phyloP scores from a whole-genome alignment of 1,140 invertebrate species.

The Pantala flavescens region DNA sequence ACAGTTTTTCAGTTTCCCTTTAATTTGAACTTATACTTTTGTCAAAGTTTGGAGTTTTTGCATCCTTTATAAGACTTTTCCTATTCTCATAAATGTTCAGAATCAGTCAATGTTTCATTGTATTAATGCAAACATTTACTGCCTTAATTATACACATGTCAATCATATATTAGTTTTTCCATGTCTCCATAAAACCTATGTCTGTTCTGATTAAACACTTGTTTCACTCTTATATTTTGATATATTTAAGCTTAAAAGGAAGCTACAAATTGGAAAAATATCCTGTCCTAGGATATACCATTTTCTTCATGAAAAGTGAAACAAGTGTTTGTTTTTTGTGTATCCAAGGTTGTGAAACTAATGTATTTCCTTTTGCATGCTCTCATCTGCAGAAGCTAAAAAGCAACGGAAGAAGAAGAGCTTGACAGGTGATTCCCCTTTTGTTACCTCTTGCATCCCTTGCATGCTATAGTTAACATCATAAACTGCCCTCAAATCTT shows the following conservation, averaged over 20 bases:
- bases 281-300: too few relatives aligned
- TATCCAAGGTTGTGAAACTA: conserved; percentile 26
- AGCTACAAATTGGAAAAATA: too few relatives aligned
- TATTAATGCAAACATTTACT: not conserved
- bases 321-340: conserved; percentile 18
- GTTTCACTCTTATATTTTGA: not conserved
- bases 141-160: not conserved
- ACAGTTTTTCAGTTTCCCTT: not conserved
- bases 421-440: conserved; percentile 57
- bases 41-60: not conserved
- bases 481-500: not conserved
- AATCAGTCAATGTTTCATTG: not conserved
- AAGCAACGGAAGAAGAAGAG: conserved; percentile 83
- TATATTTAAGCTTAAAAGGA: not conserved
- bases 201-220: not conserved
- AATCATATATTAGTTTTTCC: not conserved
- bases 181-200: not conserved
- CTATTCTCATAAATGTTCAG: not conserved
- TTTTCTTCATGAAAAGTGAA: conserved; percentile 6
- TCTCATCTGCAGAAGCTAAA: conserved; percentile 65
- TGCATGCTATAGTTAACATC: conserved; percentile 6
- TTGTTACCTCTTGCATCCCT: conserved; percentile 23
- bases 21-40: not conserved
- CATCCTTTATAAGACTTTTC: not conserved
- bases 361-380: conserved; percentile 33